phyloP scores from a whole-genome alignment of 1,140 invertebrate species.

The Drosophila pruinosa region DNA sequence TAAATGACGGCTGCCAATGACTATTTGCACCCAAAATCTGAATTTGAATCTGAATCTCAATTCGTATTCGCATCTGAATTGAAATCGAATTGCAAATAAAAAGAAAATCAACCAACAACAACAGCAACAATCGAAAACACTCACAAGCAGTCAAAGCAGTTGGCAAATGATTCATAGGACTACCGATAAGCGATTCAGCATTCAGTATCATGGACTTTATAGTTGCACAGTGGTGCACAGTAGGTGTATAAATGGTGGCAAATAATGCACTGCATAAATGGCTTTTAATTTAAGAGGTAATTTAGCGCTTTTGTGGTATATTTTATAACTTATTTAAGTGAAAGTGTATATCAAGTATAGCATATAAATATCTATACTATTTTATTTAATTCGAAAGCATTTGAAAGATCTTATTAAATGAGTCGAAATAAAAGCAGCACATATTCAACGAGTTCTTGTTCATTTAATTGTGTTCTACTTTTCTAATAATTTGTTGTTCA shows the following conservation, averaged over 20 bases:
- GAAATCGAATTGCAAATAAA: not conserved
- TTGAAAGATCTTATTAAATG: no score
- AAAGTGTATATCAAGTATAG: no score
- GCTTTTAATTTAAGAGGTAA: no score
- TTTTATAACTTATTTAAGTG: no score
- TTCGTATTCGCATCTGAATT: not conserved
- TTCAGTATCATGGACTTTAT: not conserved
- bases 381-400: no score
- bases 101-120: not conserved
- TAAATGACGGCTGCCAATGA: not conserved
- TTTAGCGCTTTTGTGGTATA: no score
- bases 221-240: slow-evolving; percentile 17
- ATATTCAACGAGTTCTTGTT: no score
- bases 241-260: not conserved
- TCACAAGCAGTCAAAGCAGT: slow-evolving; percentile 42
- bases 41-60: not conserved
- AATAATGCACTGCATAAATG: not conserved
- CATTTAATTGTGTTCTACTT: no score
- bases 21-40: not conserved
- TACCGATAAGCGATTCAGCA: slow-evolving; percentile 61
- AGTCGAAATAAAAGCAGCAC: no score
- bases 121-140: slow-evolving; percentile 13
- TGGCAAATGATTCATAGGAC: slow-evolving; percentile 66
- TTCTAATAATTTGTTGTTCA: no score
- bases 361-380: no score